phyloP scores from a whole-genome alignment of 1,140 invertebrate genomes.

The Diachasma alloeum region DNA sequence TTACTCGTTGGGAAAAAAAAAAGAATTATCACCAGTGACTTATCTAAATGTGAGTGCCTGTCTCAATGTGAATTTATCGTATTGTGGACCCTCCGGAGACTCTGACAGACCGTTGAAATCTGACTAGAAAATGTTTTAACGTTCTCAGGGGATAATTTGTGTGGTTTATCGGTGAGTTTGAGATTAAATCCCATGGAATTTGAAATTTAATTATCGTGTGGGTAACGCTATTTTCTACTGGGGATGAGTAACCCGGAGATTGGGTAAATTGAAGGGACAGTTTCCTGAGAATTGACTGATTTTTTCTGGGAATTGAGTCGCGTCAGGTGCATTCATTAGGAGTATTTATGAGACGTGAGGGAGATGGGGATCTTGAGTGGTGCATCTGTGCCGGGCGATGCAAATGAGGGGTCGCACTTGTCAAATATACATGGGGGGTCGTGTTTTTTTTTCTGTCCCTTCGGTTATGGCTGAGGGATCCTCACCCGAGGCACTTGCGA shows the following conservation, averaged over 20 bases:
- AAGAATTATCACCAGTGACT: background rate
- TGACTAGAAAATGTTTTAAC: background rate
- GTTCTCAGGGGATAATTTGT: background rate
- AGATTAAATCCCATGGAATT: background rate
- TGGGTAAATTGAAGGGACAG: too few relatives aligned
- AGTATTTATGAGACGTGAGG: too few relatives aligned
- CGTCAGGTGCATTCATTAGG: too few relatives aligned
- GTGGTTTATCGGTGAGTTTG: background rate
- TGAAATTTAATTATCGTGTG: background rate
- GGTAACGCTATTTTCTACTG: background rate
- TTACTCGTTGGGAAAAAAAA: background rate
- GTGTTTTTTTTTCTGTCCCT: background rate
- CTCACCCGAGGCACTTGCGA: background rate
- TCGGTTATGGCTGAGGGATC: background rate
- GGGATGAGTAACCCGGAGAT: too few relatives aligned
- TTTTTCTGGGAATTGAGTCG: too few relatives aligned
- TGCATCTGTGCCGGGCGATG: too few relatives aligned
- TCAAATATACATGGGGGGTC: too few relatives aligned
- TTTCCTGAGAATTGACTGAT: too few relatives aligned
- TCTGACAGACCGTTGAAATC: background rate
- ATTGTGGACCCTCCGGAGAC: background rate
- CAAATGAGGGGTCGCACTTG: too few relatives aligned
- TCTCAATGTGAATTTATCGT: background rate
- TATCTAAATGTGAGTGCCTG: background rate
- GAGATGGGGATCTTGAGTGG: too few relatives aligned